phyloP scores from a whole-genome alignment of 2,888 invertebrate species.

The Hedychridium roseum region DNA sequence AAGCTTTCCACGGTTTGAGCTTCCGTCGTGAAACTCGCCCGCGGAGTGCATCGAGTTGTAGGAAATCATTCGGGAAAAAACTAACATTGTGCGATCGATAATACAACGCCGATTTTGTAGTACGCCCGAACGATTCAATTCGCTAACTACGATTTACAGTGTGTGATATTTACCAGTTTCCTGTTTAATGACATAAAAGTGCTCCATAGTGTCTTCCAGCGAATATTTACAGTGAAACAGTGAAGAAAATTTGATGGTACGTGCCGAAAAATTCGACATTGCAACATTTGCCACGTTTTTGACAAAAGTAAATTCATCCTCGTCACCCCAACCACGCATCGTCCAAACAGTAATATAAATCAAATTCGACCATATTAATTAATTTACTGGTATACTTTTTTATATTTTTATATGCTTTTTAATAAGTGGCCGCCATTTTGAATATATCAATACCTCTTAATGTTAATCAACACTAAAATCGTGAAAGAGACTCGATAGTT shows the following conservation, averaged over 20 bases:
- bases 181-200: constrained; percentile 22
- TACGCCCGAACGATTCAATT: constrained; percentile 20
- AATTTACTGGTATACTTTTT: too few species aligned
- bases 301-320: constrained; percentile 20
- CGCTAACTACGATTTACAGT: constrained; percentile 5
- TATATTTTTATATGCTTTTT: too few species aligned
- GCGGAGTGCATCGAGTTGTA: not conserved
- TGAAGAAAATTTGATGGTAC: constrained; percentile 12
- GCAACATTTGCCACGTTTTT: constrained; percentile 10
- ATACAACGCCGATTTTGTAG: constrained; percentile 30
- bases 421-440: constrained; percentile 50
- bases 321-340: too few species aligned
- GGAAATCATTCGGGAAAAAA: constrained; percentile 16
- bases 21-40: not conserved
- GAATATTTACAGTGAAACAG: constrained; percentile 9
- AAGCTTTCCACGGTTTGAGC: too few species aligned
- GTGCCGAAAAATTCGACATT: constrained; percentile 10
- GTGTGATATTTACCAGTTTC: constrained; percentile 6
- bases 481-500: too few species aligned
- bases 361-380: too few species aligned
- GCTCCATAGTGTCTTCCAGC: constrained; percentile 21
- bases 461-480: too few species aligned
- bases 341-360: too few species aligned
- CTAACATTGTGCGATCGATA: constrained; percentile 38
- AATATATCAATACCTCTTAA: constrained; percentile 42